Evolutionary conservation across 92 coral and sea anemone species (phyloP), one percentile per base, ranked within the genome.

Genomic region (Bergia sp.): DNA sequence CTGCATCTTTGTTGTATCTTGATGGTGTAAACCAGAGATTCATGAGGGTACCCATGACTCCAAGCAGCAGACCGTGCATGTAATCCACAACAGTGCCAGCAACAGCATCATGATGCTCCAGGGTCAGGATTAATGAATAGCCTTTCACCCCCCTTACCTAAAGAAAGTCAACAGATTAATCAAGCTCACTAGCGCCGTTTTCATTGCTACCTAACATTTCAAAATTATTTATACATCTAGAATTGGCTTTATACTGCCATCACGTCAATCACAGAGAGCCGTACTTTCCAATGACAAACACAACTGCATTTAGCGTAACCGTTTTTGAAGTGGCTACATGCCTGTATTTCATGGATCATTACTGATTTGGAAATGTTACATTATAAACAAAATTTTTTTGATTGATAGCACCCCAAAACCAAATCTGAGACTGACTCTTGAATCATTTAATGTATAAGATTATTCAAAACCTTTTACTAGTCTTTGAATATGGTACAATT

Each of bases 11-110:
- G 77, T 73, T 73, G 42, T 73, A 15, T 21, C 21, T 73, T 23
- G 77, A 73, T 23, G 77, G 77, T 73, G 77, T 5, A 6, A 73
- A 73, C 77, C 77, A 73, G 5, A 73, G 77, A 15, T 73, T 29
- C 41, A 73, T 23, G 40, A 73, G 77, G 77, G 77, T 37, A 15
- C 77, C 77, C 77, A n/a, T 73, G 8, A 73, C 77, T 29, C 40
- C 42, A 6, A 73, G 39, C 11, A 73, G 42, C 7, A 73, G 77
- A 23, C 77, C 41, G n/a, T 23, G 77, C 77, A 73, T 7, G 77
- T 64, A 64, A 73, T 6, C 77, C 0, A 73, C 42, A 3, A 73
- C 41, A 29, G 41, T 73, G 2, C 77, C 77, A 6, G 16, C 16
- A 29, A 15, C 41, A 23, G 16, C 77, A 73, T 73, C 77, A 73